Base-by-base conservation (phyloP, 2,113 vertebrate species). In the Bucco capensis region DNA sequence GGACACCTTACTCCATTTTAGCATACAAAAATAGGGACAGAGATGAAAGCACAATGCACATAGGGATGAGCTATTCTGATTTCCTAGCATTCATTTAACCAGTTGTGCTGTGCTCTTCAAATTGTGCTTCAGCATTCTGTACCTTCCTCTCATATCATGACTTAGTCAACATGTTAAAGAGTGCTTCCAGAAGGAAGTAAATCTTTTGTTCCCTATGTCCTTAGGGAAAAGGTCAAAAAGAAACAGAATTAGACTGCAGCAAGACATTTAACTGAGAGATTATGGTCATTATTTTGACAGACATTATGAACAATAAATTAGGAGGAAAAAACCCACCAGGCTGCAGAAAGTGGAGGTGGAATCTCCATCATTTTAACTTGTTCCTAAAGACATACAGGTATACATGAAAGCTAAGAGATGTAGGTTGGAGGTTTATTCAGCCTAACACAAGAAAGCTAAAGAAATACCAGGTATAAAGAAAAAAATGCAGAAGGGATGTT, bases 11-110 rank as follows among this genome's bases (percentile, higher is more conserved):
- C 17, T 54, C 60, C 18, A 11, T 19, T 23, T 8, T 7, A 37
- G 19, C 7, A 3, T 19, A 21, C 5, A 38, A 33, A 35, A 73
- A 42, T 0, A 0, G 30, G 5, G n/a, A 60, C 44, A 53, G 49
- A 51, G 1, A 0, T 8, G 37, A 83, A 72, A 92, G 53, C 21
- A 40, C 49, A 64, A 22, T 49, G 37, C 21, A 30, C 16, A 3
- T 8, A 27, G 21, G 10, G n/a, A n/a, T 21, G 25, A 71, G 54
- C 15, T 54, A 16, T 25, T 51, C 27, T 76, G 17, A 72, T 66
- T 51, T 60, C 44, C 40, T 42, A 46, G 19, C 8, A 42, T 12
- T 42, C 51, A 46, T 64, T 89, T 80, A 88, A 13, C n/a, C 28
- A 12, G 31, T 12, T 61, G 6, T 25, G 22, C 42, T 33, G 12